A percentile compares a stretch with the other conserved stretches of the same genome.
Evolutionary conservation across 2,888 invertebrate species (phyloP).

Genomic region (Drosophila vallismaia): DNA sequence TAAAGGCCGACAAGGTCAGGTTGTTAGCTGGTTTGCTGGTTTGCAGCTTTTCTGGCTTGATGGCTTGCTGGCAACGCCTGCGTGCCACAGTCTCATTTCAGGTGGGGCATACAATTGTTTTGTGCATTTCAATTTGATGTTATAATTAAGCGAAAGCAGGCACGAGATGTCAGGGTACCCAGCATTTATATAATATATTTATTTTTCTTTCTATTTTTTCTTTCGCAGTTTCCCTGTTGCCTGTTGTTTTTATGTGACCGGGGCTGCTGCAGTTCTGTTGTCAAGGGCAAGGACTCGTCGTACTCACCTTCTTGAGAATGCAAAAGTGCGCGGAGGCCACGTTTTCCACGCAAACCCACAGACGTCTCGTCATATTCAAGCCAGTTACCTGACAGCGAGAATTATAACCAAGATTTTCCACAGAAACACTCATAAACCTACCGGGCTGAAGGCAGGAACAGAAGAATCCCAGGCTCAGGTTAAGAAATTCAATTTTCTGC

Average conservation of each 20-base stretch:
- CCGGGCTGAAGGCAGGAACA: not conserved
- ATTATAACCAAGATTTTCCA: not conserved
- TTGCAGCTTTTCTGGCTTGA: not conserved
- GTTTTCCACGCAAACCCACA: constrained; percentile 19
- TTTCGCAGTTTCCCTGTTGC: not conserved
- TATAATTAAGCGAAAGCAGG: constrained; percentile 44
- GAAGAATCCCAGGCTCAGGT: not conserved
- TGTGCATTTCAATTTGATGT: constrained; percentile 43
- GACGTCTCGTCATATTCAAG: constrained; percentile 10
- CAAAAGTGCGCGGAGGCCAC: not conserved
- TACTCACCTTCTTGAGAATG: constrained; percentile 28
- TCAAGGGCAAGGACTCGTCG: constrained; percentile 37
- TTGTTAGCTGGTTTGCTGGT: not conserved
- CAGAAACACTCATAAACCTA: not conserved
- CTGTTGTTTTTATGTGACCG: not conserved
- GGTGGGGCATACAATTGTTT: constrained; percentile 39
- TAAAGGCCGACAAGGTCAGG: constrained; percentile 40
- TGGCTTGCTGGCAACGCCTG: constrained; percentile 27
- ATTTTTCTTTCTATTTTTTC: not conserved
- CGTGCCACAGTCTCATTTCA: constrained; percentile 42
- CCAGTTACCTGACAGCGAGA: constrained; percentile 15
- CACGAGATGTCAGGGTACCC: constrained; percentile 29
- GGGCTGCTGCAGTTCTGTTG: constrained; percentile 32
- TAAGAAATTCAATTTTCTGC: constrained; percentile 1
- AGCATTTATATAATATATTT: not conserved